These are phyloP conservation scores for Apeira syringaria DNA, from an alignment of 2,888 invertebrate genomes.

Conservation along the genomic window DNA sequence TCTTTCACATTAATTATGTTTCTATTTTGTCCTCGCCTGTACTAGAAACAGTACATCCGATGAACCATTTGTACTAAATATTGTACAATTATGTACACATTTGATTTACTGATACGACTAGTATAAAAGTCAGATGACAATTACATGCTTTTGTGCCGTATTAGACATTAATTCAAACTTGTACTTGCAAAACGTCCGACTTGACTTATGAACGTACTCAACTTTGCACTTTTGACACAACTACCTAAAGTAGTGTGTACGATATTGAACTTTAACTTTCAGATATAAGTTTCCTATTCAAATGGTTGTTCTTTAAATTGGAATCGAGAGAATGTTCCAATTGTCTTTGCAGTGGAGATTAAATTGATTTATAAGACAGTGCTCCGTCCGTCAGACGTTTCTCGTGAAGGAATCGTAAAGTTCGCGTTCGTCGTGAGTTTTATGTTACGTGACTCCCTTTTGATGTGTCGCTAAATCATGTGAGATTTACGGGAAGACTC, in stretches of 20 bases:
- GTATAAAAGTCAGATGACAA: slow-evolving; percentile 67
- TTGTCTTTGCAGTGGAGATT: slow-evolving; percentile 71
- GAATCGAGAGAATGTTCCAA: slow-evolving; percentile 46
- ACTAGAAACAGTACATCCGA: slow-evolving; percentile 22
- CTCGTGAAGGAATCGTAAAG: slow-evolving; percentile 67
- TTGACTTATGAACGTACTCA: slow-evolving; percentile 63
- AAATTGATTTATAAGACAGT: slow-evolving; percentile 75
- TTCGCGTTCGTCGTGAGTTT: slow-evolving; percentile 52
- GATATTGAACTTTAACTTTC: slow-evolving; percentile 26
- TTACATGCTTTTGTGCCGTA: slow-evolving; percentile 65
- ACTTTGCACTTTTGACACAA: slow-evolving; percentile 39
- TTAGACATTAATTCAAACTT: slow-evolving; percentile 59
- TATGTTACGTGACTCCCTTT: slow-evolving; percentile 47
- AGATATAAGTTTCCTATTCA: slow-evolving; percentile 19
- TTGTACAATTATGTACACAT: slow-evolving; percentile 46
- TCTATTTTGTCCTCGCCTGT: slow-evolving; percentile 8
- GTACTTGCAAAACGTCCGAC: slow-evolving; percentile 47
- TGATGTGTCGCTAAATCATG: slow-evolving; percentile 66
- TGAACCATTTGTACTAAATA: slow-evolving; percentile 44
- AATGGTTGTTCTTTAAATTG: slow-evolving; percentile 17
- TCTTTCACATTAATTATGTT: slow-evolving; percentile 17
- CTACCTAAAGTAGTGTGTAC: slow-evolving; percentile 18
- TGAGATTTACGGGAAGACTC: slow-evolving; percentile 54
- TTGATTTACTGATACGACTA: slow-evolving; percentile 61
- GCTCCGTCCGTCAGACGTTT: slow-evolving; percentile 64